A percentile compares a stretch with the other conserved stretches of the same genome.
Conservation (phyloP, 2,888 invertebrate species). For the Agrochola circellaris region DNA sequence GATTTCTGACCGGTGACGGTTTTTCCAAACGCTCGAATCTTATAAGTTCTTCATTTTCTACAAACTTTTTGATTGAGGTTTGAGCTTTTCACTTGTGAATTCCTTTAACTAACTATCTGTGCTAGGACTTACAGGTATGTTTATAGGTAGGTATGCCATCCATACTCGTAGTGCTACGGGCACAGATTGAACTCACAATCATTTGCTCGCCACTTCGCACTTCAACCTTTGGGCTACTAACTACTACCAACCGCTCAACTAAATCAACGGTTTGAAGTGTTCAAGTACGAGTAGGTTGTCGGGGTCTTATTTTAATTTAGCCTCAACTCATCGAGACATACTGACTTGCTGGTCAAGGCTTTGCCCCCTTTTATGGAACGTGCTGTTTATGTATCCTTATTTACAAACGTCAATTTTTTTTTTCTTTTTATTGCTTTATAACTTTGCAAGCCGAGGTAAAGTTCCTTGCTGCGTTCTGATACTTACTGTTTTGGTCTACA, state of each 20-base stretch:
- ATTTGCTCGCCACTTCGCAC: not conserved
- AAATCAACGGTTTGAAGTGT: not conserved
- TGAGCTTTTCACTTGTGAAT: not conserved
- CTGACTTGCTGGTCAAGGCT: constrained; percentile 40
- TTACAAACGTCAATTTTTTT: constrained; percentile 22
- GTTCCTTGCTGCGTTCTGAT: too few species aligned
- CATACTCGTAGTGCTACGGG: not conserved
- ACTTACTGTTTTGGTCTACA: too few species aligned
- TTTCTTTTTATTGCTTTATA: not conserved
- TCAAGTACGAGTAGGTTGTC: not conserved
- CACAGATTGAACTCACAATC: not conserved
- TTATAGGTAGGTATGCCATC: too few species aligned
- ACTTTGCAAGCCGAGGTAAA: constrained; percentile 4
- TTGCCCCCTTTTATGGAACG: constrained; percentile 20
- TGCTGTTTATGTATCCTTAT: constrained; percentile 12
- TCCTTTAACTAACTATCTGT: too few species aligned
- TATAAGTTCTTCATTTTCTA: not conserved
- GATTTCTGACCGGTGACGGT: too few species aligned
- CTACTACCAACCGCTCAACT: not conserved
- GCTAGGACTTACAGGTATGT: too few species aligned
- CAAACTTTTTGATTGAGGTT: not conserved
- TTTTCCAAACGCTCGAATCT: not conserved
- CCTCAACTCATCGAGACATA: constrained; percentile 28
- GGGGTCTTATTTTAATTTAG: constrained; percentile 25
- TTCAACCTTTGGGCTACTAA: not conserved